A percentile compares a stretch with the other conserved stretches of the same genome.
phyloP scores from a whole-genome alignment of 2,888 invertebrate genomes.

The Teleiodes luculella region DNA sequence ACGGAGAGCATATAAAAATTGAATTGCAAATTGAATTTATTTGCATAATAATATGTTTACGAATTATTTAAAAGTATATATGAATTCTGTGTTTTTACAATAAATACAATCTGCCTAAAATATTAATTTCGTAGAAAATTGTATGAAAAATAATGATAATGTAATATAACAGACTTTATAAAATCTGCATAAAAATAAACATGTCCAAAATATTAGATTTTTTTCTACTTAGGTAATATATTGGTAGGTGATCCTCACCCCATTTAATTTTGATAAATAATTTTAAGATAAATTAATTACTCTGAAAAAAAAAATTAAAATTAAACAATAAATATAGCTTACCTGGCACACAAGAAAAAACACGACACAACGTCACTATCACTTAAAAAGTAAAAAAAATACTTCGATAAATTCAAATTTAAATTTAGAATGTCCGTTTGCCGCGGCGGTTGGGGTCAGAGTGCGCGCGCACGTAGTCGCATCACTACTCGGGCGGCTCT shows the following conservation, averaged over 20 bases:
- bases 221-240: too few species aligned
- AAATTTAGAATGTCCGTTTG: slow-evolving; percentile 26
- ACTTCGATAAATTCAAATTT: slow-evolving; percentile 18
- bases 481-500: slow-evolving; percentile 67
- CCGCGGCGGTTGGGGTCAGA: slow-evolving; percentile 62
- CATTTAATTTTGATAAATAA: background rate
- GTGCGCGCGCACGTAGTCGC: slow-evolving; percentile 54
- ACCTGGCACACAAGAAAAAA: slow-evolving; percentile 57
- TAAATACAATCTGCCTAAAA: too few species aligned
- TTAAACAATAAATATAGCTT: slow-evolving; percentile 38
- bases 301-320: background rate
- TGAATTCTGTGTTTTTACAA: background rate
- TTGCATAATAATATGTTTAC: background rate
- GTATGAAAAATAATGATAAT: too few species aligned
- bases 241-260: too few species aligned
- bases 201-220: too few species aligned
- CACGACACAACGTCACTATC: slow-evolving; percentile 63
- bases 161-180: too few species aligned
- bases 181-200: too few species aligned
- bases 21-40: background rate
- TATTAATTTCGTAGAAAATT: too few species aligned
- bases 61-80: background rate
- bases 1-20: background rate
- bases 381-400: slow-evolving; percentile 31
- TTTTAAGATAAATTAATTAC: background rate